Evolutionary conservation across 2,113 vertebrate genomes (phyloP).

Genomic region (Anguilla rostrata): DNA sequence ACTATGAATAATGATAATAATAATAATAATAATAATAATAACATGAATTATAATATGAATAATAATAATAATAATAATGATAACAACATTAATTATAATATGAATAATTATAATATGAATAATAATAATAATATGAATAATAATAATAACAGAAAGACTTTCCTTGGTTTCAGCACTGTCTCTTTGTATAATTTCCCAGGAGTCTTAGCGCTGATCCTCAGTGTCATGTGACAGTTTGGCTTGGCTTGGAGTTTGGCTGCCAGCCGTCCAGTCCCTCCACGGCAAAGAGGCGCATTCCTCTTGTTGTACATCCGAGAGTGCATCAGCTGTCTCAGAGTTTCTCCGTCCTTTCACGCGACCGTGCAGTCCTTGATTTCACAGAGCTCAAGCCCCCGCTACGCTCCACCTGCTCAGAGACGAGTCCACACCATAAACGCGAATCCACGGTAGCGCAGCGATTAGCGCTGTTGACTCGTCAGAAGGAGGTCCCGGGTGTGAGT

Average conservation of each 20-base stretch:
- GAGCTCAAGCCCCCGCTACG: background rate
- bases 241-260: background rate
- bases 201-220: background rate
- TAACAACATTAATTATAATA: too few relatives aligned
- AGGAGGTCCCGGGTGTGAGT: too few relatives aligned
- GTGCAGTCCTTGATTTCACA: background rate
- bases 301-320: background rate
- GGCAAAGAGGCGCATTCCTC: too few relatives aligned
- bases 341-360: background rate
- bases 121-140: too few relatives aligned
- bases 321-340: background rate
- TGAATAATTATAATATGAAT: too few relatives aligned
- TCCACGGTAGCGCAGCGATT: too few relatives aligned
- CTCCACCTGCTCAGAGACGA: background rate
- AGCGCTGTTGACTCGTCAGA: too few relatives aligned
- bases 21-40: too few relatives aligned
- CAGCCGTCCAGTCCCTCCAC: too few relatives aligned
- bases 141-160: too few relatives aligned
- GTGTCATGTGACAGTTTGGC: background rate
- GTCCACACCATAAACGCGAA: background rate
- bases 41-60: too few relatives aligned
- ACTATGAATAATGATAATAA: background rate
- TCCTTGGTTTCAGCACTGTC: background rate
- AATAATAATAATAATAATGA: too few relatives aligned
- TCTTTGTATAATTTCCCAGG: background rate